phyloP scores from a whole-genome alignment of 2,113 vertebrate genomes.

The Ardeotis arabs region DNA sequence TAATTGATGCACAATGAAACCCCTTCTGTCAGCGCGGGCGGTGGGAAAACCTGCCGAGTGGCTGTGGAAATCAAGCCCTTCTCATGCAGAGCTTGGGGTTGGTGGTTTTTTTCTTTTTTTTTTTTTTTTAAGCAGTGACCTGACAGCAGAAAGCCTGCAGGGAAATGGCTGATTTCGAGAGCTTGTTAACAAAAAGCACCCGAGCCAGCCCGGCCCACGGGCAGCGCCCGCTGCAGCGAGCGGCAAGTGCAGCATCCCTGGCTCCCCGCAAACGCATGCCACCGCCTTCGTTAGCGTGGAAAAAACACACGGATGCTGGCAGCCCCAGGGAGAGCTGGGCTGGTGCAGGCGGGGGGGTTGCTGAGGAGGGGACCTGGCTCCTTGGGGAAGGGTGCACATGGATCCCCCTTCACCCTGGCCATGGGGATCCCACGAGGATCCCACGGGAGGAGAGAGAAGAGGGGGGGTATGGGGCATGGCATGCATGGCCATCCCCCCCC shows the following conservation, averaged over 20 bases:
- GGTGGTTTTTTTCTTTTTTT: neutral
- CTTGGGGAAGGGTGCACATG: neutral
- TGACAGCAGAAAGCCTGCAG: neutral
- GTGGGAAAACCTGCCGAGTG: neutral
- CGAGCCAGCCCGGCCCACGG: neutral
- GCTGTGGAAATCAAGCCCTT: neutral
- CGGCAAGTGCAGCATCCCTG: neutral
- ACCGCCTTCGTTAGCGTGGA: neutral
- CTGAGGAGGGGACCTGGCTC: rapidly evolving
- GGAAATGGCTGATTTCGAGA: neutral
- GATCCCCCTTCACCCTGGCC: neutral
- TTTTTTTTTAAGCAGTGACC: neutral
- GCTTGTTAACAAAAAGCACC: neutral
- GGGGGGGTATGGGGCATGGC: too few species aligned
- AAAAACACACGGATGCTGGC: rapidly evolving
- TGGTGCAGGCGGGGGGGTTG: neutral
- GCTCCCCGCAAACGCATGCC: neutral
- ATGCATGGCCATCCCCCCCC: too few species aligned
- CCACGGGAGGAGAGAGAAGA: rapidly evolving
- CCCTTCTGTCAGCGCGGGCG: neutral
- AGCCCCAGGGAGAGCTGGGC: neutral
- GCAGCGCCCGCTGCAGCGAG: neutral
- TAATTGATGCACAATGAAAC: neutral
- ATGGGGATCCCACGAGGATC: too few species aligned
- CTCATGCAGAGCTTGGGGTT: neutral